phyloP scores from a whole-genome alignment of 2,113 vertebrate species.

The Tauraco erythrolophus region DNA sequence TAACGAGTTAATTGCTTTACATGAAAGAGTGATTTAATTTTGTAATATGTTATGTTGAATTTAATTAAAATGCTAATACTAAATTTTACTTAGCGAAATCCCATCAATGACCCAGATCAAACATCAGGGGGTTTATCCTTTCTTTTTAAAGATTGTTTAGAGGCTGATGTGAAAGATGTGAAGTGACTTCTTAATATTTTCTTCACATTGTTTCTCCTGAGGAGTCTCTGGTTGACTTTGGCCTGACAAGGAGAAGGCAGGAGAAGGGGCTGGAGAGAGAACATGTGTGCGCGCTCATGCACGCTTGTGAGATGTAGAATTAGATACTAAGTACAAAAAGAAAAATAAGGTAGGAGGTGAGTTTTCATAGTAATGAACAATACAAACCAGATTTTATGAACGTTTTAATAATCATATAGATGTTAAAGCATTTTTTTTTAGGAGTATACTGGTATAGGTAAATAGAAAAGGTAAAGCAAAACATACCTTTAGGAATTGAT shows the following conservation, averaged over 20 bases:
- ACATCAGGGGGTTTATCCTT: background rate
- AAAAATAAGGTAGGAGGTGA: background rate
- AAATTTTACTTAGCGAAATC: background rate
- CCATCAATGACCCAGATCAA: background rate
- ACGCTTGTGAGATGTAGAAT: fast-evolving
- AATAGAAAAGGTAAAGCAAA: background rate
- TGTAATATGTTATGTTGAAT: background rate
- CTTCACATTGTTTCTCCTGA: background rate
- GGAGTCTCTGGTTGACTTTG: background rate
- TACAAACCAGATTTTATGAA: background rate
- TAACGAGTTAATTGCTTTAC: background rate
- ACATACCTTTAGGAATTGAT: slow-evolving; percentile 92
- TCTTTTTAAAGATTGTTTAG: background rate
- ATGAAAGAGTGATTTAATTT: background rate
- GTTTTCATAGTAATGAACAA: background rate
- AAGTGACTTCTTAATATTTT: background rate
- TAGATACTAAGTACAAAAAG: background rate
- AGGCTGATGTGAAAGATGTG: background rate
- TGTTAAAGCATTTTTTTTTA: background rate
- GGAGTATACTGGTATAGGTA: background rate
- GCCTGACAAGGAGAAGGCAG: background rate
- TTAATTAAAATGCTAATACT: background rate
- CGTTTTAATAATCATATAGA: background rate
- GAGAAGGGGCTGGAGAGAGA: background rate
- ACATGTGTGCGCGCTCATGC: fast-evolving